These are phyloP conservation scores for Heliangelus exortis DNA, from an alignment of 2,797 vertebrate species.

Conservation along the genomic window DNA sequence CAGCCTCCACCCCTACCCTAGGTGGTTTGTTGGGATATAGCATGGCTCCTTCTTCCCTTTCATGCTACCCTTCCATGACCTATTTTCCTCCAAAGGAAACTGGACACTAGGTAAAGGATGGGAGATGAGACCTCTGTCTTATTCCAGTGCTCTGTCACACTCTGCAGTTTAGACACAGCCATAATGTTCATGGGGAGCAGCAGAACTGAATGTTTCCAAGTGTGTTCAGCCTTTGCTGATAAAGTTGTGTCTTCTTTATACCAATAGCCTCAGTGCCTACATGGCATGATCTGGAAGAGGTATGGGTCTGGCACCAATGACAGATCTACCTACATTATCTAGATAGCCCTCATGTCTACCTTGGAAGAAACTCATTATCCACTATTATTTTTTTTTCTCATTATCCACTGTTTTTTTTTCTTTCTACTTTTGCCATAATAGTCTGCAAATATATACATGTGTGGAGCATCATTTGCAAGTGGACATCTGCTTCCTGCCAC, in stretches of 20 bases:
- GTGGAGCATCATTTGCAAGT: background rate
- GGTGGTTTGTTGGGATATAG: background rate
- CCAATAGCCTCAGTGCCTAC: background rate
- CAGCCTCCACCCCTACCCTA: background rate
- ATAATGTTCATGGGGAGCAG: background rate
- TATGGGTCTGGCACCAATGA: background rate
- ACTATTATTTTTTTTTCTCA: background rate
- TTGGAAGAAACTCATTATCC: background rate
- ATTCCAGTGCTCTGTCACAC: background rate
- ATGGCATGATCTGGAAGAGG: background rate
- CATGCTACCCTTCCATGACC: background rate
- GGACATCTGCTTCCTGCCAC: background rate
- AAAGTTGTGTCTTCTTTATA: background rate
- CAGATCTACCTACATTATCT: background rate
- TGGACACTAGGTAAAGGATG: background rate
- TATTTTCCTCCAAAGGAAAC: background rate
- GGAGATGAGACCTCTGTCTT: background rate
- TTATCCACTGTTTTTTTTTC: background rate
- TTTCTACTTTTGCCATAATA: background rate
- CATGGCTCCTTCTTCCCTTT: background rate
- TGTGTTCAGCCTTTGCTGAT: background rate
- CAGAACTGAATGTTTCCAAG: background rate
- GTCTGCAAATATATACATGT: background rate
- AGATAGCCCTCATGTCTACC: background rate
- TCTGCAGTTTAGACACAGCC: background rate